phyloP scores from a whole-genome alignment of 2,113 vertebrate genomes.

The Harpagus bidentatus region DNA sequence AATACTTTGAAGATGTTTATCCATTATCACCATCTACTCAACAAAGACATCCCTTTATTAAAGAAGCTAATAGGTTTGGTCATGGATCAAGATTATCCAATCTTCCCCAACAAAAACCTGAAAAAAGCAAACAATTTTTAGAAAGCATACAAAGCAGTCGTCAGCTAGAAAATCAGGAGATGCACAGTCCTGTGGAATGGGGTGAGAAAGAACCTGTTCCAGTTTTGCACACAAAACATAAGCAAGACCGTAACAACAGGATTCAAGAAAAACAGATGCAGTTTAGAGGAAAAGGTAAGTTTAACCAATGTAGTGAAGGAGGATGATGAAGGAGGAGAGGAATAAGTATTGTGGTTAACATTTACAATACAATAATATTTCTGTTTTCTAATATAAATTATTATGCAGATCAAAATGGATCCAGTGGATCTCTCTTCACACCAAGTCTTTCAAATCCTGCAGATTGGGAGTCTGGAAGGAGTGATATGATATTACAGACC shows the following conservation, averaged over 20 bases:
- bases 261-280: slow-evolving; percentile 13
- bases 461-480: background rate
- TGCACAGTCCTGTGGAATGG: slow-evolving; percentile 50
- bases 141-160: slow-evolving; percentile 61
- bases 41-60: slow-evolving; percentile 63
- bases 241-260: background rate
- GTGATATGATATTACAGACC: background rate
- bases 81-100: slow-evolving; percentile 41
- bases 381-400: background rate
- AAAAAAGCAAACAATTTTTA: slow-evolving; percentile 69
- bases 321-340: background rate
- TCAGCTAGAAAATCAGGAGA: slow-evolving; percentile 32
- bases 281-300: slow-evolving; percentile 25
- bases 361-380: background rate
- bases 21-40: slow-evolving; percentile 63
- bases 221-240: background rate
- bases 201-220: slow-evolving; percentile 23
- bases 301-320: background rate
- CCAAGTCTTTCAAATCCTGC: background rate
- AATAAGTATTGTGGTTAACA: background rate
- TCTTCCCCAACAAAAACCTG: slow-evolving; percentile 61
- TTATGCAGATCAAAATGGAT: background rate
- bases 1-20: slow-evolving; percentile 73
- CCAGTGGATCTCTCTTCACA: background rate
- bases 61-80: slow-evolving; percentile 21